phyloP scores from a whole-genome alignment of 2,888 invertebrate species.

The Diachrysia chrysitis region DNA sequence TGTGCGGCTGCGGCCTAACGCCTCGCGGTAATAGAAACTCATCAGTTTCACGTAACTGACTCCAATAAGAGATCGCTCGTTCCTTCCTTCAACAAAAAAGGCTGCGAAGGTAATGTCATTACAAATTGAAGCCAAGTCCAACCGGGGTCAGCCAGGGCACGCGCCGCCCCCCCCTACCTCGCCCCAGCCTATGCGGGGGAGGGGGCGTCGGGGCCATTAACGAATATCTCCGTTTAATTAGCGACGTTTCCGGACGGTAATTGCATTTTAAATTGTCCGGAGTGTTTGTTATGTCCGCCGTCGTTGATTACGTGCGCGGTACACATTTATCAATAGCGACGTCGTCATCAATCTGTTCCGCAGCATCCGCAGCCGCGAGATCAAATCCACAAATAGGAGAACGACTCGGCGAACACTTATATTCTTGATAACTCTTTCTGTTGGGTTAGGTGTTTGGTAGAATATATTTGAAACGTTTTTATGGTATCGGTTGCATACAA shows the following conservation, averaged over 20 bases:
- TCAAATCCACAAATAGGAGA: background rate
- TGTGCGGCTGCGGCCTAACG: slow-evolving; percentile 6
- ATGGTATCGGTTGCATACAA: background rate
- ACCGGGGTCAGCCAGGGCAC: slow-evolving; percentile 40
- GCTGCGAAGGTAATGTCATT: slow-evolving; percentile 59
- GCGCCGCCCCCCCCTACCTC: background rate
- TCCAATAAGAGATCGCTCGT: slow-evolving; percentile 57
- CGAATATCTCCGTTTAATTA: slow-evolving; percentile 80
- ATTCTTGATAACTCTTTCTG: too few relatives aligned
- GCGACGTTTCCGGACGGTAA: slow-evolving; percentile 74
- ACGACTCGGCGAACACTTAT: background rate
- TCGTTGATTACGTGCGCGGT: slow-evolving; percentile 36
- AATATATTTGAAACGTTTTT: background rate
- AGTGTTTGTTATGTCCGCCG: slow-evolving; percentile 55
- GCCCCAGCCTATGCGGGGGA: background rate
- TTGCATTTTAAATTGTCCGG: slow-evolving; percentile 78
- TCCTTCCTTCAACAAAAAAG: slow-evolving; percentile 56
- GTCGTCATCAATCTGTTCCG: slow-evolving; percentile 45
- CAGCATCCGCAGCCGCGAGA: background rate
- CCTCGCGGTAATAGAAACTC: slow-evolving; percentile 47
- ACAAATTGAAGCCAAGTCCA: slow-evolving; percentile 61
- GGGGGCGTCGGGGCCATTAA: slow-evolving; percentile 60
- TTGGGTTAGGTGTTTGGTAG: background rate
- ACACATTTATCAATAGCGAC: slow-evolving; percentile 46
- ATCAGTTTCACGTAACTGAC: slow-evolving; percentile 54